Percentiles rank a stretch among this genome's conserved stretches.
Evolutionary conservation across 2,888 invertebrate species (phyloP).

Genomic region (Cinara cedri): DNA sequence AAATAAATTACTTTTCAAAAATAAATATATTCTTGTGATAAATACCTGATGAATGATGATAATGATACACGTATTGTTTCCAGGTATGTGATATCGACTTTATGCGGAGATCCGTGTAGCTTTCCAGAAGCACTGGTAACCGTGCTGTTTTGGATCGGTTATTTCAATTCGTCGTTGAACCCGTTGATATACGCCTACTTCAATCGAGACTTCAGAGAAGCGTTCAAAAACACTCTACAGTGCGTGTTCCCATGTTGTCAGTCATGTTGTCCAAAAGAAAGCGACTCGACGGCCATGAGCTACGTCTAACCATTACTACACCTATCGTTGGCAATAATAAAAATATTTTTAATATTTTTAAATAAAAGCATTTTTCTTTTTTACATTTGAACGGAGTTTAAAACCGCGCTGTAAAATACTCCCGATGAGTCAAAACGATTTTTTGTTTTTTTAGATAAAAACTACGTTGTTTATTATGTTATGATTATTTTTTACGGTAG

Average conservation of each 20-base stretch:
- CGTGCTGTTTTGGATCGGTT: conserved; percentile 90
- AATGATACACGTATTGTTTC: conserved; percentile 60
- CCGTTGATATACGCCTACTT: conserved; percentile 95
- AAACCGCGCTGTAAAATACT: neutral
- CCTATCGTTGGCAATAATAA: conserved; percentile 6
- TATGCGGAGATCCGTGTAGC: conserved; percentile 77
- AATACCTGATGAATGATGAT: no score
- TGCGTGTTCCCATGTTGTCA: conserved; percentile 82
- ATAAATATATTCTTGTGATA: no score
- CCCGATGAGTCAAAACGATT: neutral
- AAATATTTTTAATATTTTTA: conserved; percentile 14
- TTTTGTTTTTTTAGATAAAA: conserved; percentile 29
- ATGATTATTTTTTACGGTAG: neutral
- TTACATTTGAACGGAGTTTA: conserved; percentile 1
- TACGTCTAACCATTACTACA: conserved; percentile 34
- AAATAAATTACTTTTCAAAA: neutral
- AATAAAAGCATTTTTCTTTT: conserved; percentile 11
- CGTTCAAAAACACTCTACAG: conserved; percentile 89
- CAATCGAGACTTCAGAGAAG: conserved; percentile 94
- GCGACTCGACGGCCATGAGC: conserved; percentile 58
- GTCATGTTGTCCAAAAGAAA: conserved; percentile 70
- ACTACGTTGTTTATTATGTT: neutral
- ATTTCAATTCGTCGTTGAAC: conserved; percentile 94
- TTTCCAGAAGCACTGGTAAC: conserved; percentile 74
- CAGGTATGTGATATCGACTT: conserved; percentile 84